Conservation (phyloP, 2,888 invertebrate genomes). For the Drosophila pseudotalamancana region DNA sequence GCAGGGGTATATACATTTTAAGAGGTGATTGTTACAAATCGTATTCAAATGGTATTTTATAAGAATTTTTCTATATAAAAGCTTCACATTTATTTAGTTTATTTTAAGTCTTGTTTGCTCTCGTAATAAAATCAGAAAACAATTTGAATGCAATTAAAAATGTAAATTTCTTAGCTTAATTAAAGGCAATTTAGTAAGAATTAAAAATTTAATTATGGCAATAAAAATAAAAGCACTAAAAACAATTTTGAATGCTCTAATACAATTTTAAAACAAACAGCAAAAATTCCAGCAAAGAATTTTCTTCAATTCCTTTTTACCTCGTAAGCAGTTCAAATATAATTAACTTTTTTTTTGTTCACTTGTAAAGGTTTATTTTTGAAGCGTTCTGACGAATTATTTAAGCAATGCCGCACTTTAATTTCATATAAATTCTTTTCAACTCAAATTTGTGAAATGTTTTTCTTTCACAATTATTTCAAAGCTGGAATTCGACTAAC, state of each 20-base stretch:
- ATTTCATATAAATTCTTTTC: neutral
- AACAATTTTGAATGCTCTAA: neutral
- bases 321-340: neutral
- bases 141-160: neutral
- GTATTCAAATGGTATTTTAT: too few species aligned
- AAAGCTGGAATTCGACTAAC: constrained; percentile 14
- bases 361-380: neutral
- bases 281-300: neutral
- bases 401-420: neutral
- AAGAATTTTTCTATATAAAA: too few species aligned
- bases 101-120: neutral
- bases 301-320: neutral
- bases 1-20: too few species aligned
- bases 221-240: neutral
- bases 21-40: too few species aligned
- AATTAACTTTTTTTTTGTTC: neutral
- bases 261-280: too few species aligned
- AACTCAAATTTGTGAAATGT: constrained; percentile 3
- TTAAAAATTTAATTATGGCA: neutral
- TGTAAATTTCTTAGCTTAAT: neutral
- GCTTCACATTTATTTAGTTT: too few species aligned
- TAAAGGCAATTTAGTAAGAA: neutral
- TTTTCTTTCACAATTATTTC: constrained; percentile 5
- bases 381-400: too few species aligned
- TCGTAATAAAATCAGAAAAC: neutral